These are phyloP conservation scores for Meloidogyne hapla DNA, from an alignment of 1,140 invertebrate species.

Conservation along the genomic window DNA sequence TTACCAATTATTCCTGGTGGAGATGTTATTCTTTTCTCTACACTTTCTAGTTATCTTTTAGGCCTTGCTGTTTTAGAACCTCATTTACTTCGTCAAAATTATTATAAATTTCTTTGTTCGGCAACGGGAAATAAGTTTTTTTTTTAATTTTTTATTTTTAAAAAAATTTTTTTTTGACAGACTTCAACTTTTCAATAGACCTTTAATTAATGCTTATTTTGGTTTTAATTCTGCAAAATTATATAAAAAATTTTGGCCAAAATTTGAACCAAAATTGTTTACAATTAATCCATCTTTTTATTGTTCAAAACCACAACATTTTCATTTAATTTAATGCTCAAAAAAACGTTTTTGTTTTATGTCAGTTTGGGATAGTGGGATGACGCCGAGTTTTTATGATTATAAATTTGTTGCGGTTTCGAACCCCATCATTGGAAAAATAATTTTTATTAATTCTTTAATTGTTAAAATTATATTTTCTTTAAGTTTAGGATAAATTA, in stretches of 20 bases:
- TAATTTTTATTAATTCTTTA: no score
- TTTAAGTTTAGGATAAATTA: no score
- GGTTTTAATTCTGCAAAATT: constrained; percentile 10
- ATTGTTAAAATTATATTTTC: no score
- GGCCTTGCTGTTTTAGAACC: constrained; percentile 56
- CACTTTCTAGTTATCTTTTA: constrained; percentile 55
- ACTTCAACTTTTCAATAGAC: constrained; percentile 24
- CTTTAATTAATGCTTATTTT: constrained; percentile 12
- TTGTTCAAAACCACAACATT: neutral
- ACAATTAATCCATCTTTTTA: constrained; percentile 20
- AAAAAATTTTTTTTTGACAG: neutral
- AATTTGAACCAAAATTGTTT: constrained; percentile 1
- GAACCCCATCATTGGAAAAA: no score
- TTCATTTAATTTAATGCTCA: neutral
- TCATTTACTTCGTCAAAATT: constrained; percentile 53
- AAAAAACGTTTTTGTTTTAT: no score
- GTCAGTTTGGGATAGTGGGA: no score
- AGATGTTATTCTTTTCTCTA: constrained; percentile 53
- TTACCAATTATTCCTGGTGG: constrained; percentile 51
- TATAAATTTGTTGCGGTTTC: no score
- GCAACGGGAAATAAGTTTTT: constrained; percentile 55
- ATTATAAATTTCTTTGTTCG: constrained; percentile 52
- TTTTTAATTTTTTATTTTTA: neutral
- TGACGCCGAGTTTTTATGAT: no score
- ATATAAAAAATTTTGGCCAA: constrained; percentile 5